Percentiles rank a stretch among this genome's conserved stretches.
Conservation (phyloP, 2,888 invertebrate species). For the Scaptomyza cyrtandrae region DNA sequence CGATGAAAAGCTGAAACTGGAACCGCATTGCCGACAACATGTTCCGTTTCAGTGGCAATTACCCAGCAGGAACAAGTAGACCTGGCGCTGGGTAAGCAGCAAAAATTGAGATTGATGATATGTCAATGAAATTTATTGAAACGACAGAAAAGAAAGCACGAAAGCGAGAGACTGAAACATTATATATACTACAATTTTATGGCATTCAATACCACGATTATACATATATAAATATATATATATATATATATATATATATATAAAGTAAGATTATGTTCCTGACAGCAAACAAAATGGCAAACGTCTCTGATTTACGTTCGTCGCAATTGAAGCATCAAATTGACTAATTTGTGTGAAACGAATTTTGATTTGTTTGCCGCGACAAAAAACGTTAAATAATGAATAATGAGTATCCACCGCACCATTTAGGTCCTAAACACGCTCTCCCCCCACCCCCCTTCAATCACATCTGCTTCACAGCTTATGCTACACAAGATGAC, state of each 20-base stretch:
- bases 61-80: not conserved
- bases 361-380: conserved; percentile 59
- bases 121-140: conserved; percentile 69
- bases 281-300: conserved; percentile 28
- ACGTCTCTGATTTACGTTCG: conserved; percentile 17
- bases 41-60: not conserved
- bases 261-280: not conserved
- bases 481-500: conserved; percentile 3
- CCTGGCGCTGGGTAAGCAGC: not conserved
- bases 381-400: conserved; percentile 30
- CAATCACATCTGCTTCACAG: not conserved
- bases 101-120: conserved; percentile 76
- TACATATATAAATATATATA: not conserved
- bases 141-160: not conserved
- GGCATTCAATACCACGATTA: conserved; percentile 3
- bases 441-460: not conserved
- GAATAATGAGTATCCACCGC: conserved; percentile 80
- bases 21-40: not conserved
- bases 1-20: not conserved
- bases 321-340: conserved; percentile 48
- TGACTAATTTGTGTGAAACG: conserved; percentile 59
- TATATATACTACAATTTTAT: not conserved
- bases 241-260: not conserved
- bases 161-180: conserved; percentile 5
- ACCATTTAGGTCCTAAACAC: too few relatives aligned